Conservation (phyloP, 2,888 invertebrate species). For the Melinaea marsaeus region DNA sequence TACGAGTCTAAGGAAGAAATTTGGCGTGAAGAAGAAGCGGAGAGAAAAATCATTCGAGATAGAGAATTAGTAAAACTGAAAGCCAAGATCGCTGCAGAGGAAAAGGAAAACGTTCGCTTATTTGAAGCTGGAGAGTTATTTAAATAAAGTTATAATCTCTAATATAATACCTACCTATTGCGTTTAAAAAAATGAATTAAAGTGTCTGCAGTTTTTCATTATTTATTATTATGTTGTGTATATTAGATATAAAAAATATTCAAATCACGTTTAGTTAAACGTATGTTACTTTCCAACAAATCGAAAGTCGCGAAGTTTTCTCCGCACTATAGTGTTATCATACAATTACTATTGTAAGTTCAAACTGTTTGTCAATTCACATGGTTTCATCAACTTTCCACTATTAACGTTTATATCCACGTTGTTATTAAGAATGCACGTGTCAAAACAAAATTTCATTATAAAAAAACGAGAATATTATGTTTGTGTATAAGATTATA, state of each 20-base stretch:
- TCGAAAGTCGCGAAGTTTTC: constrained; percentile 34
- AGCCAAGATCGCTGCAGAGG: constrained; percentile 53
- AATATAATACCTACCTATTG: not conserved
- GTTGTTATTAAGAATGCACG: not conserved
- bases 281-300: constrained; percentile 24
- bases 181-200: not conserved
- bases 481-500: no score
- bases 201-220: not conserved
- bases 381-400: constrained; percentile 36
- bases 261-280: constrained; percentile 17
- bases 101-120: constrained; percentile 45
- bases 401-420: constrained; percentile 3
- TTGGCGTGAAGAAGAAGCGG: constrained; percentile 51
- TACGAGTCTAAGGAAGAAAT: constrained; percentile 49
- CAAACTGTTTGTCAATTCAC: constrained; percentile 36
- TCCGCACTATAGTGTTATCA: constrained; percentile 26
- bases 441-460: no score
- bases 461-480: no score
- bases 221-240: not conserved
- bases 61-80: constrained; percentile 48
- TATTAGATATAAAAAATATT: constrained; percentile 8
- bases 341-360: constrained; percentile 31
- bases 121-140: constrained; percentile 58
- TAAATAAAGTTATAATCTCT: constrained; percentile 17
- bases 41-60: constrained; percentile 54